Evolutionary conservation across 2,888 invertebrate species (phyloP), one percentile per base, ranked within the genome.

Genomic region (Trichogramma evanescens): DNA sequence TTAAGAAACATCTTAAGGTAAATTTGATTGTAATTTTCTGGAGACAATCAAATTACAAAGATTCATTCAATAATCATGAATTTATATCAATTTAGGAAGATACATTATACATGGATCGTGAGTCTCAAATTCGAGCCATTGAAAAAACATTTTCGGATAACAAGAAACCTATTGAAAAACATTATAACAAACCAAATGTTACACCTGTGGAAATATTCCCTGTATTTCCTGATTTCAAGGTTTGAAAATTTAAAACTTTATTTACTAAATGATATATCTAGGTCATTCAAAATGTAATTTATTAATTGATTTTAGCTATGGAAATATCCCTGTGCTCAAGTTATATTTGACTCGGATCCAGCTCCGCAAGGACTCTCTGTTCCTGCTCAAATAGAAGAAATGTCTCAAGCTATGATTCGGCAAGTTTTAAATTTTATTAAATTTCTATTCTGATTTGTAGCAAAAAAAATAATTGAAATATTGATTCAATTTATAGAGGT

Each of bases 341-440:
- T 99, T 66, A 95, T 97, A 73, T 99, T 99, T 77, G 99, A 99
- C 78, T 92, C 95, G 0, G 99, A 99, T 80, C 98, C 98, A 7
- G 95, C 97, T 5, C 95, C 96, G 0, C 82, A 87, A 49, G 94
- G 92, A 61, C 89, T 91, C 72, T 87, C 91, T 70, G 86, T 91
- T 52, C 89, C 92, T 40, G 90, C 90, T 6, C 94, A 95, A 74
- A 86, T 93, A 70, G 96, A 97, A 77, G 95, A 96, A 76, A 97
- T 98, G 96, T 95, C 95, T 41, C 96, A 98, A 79, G 98, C 97
- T 71, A 96, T 98, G 95, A 97, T 98, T 80, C 86, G 95, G 91
- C 90, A 74, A 69, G 70, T 70, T 56, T 46, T 13, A 55, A n/a
- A 45, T 26, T 26, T 41, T 46, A 53, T 3, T 8, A 53, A 39